Conservation (phyloP, 2,888 invertebrate genomes). For the Taenaris catops region DNA sequence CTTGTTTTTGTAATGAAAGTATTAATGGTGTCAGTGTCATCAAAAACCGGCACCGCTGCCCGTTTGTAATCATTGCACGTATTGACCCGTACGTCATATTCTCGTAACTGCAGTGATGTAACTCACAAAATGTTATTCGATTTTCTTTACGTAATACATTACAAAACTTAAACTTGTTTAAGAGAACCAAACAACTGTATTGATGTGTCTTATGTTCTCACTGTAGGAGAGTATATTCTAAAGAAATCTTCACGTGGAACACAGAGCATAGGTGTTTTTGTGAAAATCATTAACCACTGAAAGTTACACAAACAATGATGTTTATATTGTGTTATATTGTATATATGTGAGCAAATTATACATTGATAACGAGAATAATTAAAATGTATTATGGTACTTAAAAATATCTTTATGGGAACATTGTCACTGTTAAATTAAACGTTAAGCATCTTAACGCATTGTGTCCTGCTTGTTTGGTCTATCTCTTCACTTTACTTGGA, state of each 20-base stretch:
- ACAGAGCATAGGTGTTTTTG: too few relatives aligned
- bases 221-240: too few relatives aligned
- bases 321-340: too few relatives aligned
- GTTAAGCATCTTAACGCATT: conserved; percentile 6
- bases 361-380: too few relatives aligned
- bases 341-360: too few relatives aligned
- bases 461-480: conserved; percentile 23
- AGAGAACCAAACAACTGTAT: too few relatives aligned
- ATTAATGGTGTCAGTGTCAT: conserved; percentile 66
- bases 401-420: background rate
- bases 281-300: too few relatives aligned
- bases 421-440: conserved; percentile 3
- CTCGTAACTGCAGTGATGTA: conserved; percentile 57
- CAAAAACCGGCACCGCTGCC: conserved; percentile 50
- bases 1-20: conserved; percentile 63
- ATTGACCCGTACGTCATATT: conserved; percentile 54
- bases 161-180: conserved; percentile 30
- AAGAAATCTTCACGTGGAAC: too few relatives aligned
- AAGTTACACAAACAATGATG: too few relatives aligned
- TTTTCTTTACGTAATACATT: conserved; percentile 41
- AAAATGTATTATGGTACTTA: too few relatives aligned
- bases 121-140: conserved; percentile 43
- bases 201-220: too few relatives aligned
- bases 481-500: conserved; percentile 16
- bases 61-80: conserved; percentile 49